Evolutionary conservation across 2,113 vertebrate genomes (phyloP).

Genomic region (Chiloscyllium plagiosum): DNA sequence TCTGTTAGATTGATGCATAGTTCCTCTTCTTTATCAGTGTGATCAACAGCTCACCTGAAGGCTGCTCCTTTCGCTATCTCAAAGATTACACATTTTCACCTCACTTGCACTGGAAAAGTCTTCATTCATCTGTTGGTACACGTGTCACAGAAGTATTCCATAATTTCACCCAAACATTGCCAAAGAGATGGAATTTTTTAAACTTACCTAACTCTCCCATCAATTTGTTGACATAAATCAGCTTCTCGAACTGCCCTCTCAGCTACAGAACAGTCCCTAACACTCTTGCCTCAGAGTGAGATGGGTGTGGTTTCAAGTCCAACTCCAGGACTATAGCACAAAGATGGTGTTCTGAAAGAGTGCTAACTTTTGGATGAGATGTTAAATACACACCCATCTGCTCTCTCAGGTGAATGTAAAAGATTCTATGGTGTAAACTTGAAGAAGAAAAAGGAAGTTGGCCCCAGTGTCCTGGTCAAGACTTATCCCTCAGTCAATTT

Average conservation of each 20-base stretch:
- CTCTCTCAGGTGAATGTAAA: too few species aligned
- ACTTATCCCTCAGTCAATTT: too few species aligned
- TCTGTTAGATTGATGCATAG: neutral
- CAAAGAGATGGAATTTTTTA: too few species aligned
- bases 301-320: neutral
- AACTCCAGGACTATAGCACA: too few species aligned
- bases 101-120: neutral
- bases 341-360: too few species aligned
- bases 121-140: neutral
- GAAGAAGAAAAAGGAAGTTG: too few species aligned
- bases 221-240: neutral
- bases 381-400: too few species aligned
- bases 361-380: too few species aligned
- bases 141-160: neutral
- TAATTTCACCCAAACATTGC: neutral
- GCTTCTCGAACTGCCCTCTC: neutral
- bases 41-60: neutral
- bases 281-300: neutral
- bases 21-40: neutral
- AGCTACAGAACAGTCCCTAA: neutral
- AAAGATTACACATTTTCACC: neutral
- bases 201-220: neutral
- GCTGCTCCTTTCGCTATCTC: neutral
- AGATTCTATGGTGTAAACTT: too few species aligned
- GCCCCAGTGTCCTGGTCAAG: too few species aligned